These are phyloP conservation scores for Manis pentadactyla DNA, from an alignment of 2,797 vertebrate species.

Conservation along the genomic window DNA sequence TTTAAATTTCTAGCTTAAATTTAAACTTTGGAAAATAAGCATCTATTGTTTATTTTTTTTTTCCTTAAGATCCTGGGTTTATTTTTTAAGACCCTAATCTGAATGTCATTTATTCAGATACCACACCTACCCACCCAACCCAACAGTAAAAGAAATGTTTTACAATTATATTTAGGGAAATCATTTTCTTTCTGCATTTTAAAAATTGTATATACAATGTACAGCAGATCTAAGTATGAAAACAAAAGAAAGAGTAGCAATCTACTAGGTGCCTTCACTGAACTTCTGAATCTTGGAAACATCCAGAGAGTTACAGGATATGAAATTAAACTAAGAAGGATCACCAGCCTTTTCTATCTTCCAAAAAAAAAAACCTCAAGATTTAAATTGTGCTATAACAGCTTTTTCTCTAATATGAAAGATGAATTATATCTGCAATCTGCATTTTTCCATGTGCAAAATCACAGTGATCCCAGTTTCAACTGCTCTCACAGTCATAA, in stretches of 20 bases:
- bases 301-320: slow-evolving; percentile 81
- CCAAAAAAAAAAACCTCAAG: slow-evolving; percentile 64
- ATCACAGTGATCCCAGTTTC: slow-evolving; percentile 87
- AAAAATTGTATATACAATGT: slow-evolving; percentile 79
- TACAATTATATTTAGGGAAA: slow-evolving; percentile 65
- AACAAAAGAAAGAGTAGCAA: slow-evolving; percentile 77
- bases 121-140: not conserved
- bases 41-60: slow-evolving; percentile 41
- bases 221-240: slow-evolving; percentile 83
- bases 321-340: slow-evolving; percentile 82
- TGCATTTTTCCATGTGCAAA: slow-evolving; percentile 83
- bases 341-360: slow-evolving; percentile 83
- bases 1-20: slow-evolving; percentile 88
- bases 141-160: slow-evolving; percentile 60
- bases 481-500: slow-evolving; percentile 76
- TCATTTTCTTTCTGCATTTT: slow-evolving; percentile 67
- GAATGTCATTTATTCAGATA: slow-evolving; percentile 57
- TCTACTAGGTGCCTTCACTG: slow-evolving; percentile 75
- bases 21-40: slow-evolving; percentile 80
- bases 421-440: slow-evolving; percentile 72
- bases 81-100: slow-evolving; percentile 62
- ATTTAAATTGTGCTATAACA: slow-evolving; percentile 87
- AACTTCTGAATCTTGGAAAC: slow-evolving; percentile 83
- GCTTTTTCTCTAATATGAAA: slow-evolving; percentile 77
- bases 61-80: slow-evolving; percentile 61